A percentile compares a stretch with the other conserved stretches of the same genome.
Conservation (phyloP, 2,888 invertebrate species). For the Papilio elwesi region DNA sequence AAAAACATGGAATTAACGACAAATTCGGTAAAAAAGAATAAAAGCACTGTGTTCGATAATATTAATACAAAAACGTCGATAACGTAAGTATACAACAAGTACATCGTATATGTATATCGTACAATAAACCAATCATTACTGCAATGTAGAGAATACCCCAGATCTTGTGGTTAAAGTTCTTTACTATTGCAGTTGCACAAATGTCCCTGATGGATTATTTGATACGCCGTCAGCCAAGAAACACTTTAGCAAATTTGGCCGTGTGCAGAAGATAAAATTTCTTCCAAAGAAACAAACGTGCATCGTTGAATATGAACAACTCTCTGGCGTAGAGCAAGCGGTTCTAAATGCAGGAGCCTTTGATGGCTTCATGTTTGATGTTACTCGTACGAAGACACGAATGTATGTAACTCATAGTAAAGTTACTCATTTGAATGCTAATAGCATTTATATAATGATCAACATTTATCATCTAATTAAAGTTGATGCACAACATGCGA, state of each 20-base stretch:
- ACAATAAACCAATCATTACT: not conserved
- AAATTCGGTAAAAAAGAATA: conserved; percentile 64
- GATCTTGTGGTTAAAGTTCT: conserved; percentile 25
- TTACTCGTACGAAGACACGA: conserved; percentile 81
- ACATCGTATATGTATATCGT: conserved; percentile 6
- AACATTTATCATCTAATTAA: not conserved
- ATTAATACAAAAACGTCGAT: conserved; percentile 70
- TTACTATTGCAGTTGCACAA: conserved; percentile 79
- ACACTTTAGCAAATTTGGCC: conserved; percentile 89
- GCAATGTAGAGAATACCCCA: conserved; percentile 12
- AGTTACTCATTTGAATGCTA: conserved; percentile 2
- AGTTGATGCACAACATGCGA: not conserved
- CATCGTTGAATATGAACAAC: conserved; percentile 87
- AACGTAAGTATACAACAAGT: too few species aligned
- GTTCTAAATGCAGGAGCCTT: conserved; percentile 85
- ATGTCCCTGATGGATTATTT: conserved; percentile 86
- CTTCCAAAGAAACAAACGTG: conserved; percentile 87
- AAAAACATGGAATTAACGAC: conserved; percentile 56
- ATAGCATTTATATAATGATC: not conserved
- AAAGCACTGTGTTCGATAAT: conserved; percentile 61
- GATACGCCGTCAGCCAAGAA: conserved; percentile 85
- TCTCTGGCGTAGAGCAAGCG: conserved; percentile 84
- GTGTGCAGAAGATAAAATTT: conserved; percentile 86
- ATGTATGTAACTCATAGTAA: conserved; percentile 56
- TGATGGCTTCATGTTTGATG: conserved; percentile 86